Conservation (phyloP, 2,113 vertebrate genomes). For the Syngnathus scovelli region DNA sequence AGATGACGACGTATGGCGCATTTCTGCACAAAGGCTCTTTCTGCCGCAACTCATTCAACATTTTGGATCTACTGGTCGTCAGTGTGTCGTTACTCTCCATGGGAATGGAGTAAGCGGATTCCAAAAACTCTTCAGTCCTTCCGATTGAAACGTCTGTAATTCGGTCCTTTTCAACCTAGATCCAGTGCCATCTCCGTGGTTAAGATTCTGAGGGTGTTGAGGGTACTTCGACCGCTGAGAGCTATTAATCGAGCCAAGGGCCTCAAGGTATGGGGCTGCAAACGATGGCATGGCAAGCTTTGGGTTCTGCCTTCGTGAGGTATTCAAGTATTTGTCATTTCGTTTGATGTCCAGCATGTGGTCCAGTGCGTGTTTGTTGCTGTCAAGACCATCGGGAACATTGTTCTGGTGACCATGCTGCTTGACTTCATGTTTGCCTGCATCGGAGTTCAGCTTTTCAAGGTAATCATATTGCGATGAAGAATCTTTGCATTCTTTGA, state of each 20-base stretch:
- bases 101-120: slow-evolving; percentile 84
- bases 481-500: background rate
- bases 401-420: slow-evolving; percentile 88
- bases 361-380: slow-evolving; percentile 97
- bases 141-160: background rate
- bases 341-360: slow-evolving; percentile 78
- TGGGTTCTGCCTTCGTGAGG: background rate
- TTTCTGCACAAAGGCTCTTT: slow-evolving; percentile 96
- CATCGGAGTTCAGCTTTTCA: slow-evolving; percentile 95
- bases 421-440: slow-evolving; percentile 97
- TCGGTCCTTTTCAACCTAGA: slow-evolving; percentile 57
- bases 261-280: slow-evolving; percentile 77
- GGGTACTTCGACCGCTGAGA: slow-evolving; percentile 89
- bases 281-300: too few species aligned
- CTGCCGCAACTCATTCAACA: slow-evolving; percentile 97
- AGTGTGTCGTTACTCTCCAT: slow-evolving; percentile 91
- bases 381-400: slow-evolving; percentile 96
- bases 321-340: slow-evolving; percentile 1
- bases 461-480: slow-evolving; percentile 69
- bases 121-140: background rate
- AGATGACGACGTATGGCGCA: slow-evolving; percentile 95
- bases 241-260: slow-evolving; percentile 97
- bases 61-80: slow-evolving; percentile 93
- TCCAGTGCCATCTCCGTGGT: slow-evolving; percentile 98
- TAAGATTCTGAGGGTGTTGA: slow-evolving; percentile 94